Evolutionary conservation across 1,140 invertebrate species (phyloP), one percentile per base, ranked within the genome.

Genomic region (Drosophila albomicans): DNA sequence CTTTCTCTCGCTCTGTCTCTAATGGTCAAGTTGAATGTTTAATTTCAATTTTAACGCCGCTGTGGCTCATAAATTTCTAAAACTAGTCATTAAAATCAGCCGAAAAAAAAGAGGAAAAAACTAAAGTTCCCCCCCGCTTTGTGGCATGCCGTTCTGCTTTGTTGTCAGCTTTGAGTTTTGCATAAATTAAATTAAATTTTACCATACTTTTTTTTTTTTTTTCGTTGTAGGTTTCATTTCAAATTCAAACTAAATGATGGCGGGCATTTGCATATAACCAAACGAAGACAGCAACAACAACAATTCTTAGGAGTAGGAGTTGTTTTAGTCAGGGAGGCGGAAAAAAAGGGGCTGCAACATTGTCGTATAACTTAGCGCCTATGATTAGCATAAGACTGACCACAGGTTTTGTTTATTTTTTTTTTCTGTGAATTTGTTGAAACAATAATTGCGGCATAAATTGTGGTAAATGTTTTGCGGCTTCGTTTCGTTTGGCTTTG

Each of bases 101-200:
- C 76, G 48, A 76, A 38, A 38, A 38, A 15, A 38, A 38, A 10
- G 30, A 32, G 30, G 7, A 32, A 79, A 78, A 79, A 81, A 78
- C 79, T 74, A 79, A 88, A 79, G 58, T 78, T 59, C 16, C n/a
- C 15, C 7, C 15, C 41, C 46, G 6, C 32, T 57, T 41, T 57
- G 35, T 57, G 54, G 35, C 56, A 59, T 68, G 81, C 61, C 68
- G 68, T 58, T 74, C 35, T 46, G 82, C 68, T 81, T 70, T 77
- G 77, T 48, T 76, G 81, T 54, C 72, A 72, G 73, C 75, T 72
- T 67, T 72, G 75, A 82, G 65, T 82, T 87, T 75, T 75, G 85
- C 85, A 88, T 88, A 88, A 88, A 88, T 88, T 89, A 89, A 69
- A 84, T 88, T 86, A 66, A 75, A 58, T 54, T 77, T 64, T 79